Conservation (phyloP, 1,140 invertebrate species). For the Zaprionus ornatus region DNA sequence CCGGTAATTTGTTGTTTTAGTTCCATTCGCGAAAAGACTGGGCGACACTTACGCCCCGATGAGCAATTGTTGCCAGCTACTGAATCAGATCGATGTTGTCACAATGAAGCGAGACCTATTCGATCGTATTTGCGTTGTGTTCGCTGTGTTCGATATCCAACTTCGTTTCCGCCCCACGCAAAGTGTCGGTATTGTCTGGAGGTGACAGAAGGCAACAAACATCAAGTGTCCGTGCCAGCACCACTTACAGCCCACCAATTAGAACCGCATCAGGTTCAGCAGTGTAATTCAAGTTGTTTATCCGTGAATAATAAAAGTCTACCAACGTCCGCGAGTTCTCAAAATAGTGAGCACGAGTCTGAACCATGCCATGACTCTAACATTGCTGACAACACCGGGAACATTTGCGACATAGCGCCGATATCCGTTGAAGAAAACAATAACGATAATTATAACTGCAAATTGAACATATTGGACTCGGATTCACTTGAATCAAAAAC, state of each 20-base stretch:
- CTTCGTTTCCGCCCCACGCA: slow-evolving; percentile 65
- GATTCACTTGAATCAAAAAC: slow-evolving; percentile 13
- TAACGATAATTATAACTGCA: slow-evolving; percentile 67
- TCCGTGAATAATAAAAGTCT: not conserved
- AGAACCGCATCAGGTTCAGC: not conserved
- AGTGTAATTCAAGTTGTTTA: not conserved
- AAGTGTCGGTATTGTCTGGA: slow-evolving; percentile 39
- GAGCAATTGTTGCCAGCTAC: slow-evolving; percentile 35
- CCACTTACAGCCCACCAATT: not conserved
- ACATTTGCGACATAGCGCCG: not conserved
- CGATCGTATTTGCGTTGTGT: slow-evolving; percentile 17
- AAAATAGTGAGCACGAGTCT: not conserved
- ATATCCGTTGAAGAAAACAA: slow-evolving; percentile 37
- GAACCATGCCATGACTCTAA: not conserved
- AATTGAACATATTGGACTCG: slow-evolving; percentile 29
- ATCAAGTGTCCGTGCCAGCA: slow-evolving; percentile 11
- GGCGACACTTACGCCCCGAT: slow-evolving; percentile 11
- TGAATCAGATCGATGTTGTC: slow-evolving; percentile 1
- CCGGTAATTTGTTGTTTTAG: slow-evolving; percentile 78
- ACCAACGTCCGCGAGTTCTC: not conserved
- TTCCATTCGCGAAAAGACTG: slow-evolving; percentile 64
- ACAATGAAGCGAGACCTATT: slow-evolving; percentile 1
- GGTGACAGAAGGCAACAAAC: slow-evolving; percentile 32
- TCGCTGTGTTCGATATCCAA: slow-evolving; percentile 32
- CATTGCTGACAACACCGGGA: not conserved